Evolutionary conservation across 2,888 invertebrate genomes (phyloP).

Genomic region (Imbricaverruca yamaguchii): DNA sequence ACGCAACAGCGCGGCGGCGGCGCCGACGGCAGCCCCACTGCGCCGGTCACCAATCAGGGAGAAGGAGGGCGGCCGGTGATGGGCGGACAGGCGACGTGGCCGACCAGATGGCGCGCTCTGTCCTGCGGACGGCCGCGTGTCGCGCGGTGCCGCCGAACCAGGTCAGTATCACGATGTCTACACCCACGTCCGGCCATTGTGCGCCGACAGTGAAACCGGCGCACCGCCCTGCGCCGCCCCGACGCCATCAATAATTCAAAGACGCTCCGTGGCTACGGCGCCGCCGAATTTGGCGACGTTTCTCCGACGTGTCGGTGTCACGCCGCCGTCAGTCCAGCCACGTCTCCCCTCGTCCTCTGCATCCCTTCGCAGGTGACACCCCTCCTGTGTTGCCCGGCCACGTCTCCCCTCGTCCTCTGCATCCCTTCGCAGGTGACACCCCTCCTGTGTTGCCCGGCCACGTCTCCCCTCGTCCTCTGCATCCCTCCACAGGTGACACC

Average conservation of each 20-base stretch:
- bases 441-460: too few species aligned
- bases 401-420: too few species aligned
- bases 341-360: too few species aligned
- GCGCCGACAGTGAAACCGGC: not conserved
- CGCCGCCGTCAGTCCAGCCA: too few species aligned
- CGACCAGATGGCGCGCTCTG: not conserved
- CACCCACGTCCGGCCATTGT: conserved; percentile 20
- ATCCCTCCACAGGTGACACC: too few species aligned
- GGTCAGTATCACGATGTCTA: not conserved
- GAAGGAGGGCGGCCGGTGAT: not conserved
- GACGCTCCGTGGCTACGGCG: not conserved
- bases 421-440: too few species aligned
- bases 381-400: too few species aligned
- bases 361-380: too few species aligned
- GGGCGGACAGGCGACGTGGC: not conserved
- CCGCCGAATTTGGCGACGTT: conserved; percentile 16
- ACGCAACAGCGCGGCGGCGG: not conserved
- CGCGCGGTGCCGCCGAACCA: not conserved
- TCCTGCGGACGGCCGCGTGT: not conserved
- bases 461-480: too few species aligned
- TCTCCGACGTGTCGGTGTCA: not conserved
- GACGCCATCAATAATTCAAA: conserved; percentile 15
- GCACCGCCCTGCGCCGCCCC: not conserved
- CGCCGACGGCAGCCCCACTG: not conserved
- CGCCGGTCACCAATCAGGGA: not conserved